Evolutionary conservation across 1,140 invertebrate genomes (phyloP), one percentile per base, ranked within the genome.

Genomic region (Drosophila orena): DNA sequence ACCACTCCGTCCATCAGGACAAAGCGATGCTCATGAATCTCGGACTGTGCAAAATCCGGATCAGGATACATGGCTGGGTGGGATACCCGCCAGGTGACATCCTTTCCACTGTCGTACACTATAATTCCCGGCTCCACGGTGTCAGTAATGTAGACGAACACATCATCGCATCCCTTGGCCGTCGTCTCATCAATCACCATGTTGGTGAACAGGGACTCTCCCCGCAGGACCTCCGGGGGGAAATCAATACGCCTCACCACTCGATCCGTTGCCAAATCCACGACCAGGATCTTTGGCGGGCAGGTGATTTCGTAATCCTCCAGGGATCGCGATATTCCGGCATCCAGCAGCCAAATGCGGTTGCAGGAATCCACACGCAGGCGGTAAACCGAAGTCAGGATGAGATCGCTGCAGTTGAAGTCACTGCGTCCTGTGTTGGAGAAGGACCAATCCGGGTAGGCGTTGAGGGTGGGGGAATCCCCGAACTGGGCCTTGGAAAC

Each of bases 21-120:
- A 85, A 97, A 97, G 2, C 91, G 93, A 58, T 95, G 94, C 2
- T 94, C 94, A 14, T 92, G 92, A 57, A 95, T 94, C 73, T 93
- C 93, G 68, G 96, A 96, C 66, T 94, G 95, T 0, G 95, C 94
- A 47, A 95, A 94, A 90, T 97, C 95, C 0, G 96, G 96, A 93
- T 97, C 94, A 0, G 96, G 96, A 85, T 96, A 96, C 96, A 97
- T 97, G 30, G 95, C 94, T 1, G 96, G 94, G 90, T 97, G 96
- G 3, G 94, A 93, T 0, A 96, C 92, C 49, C 96, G 93, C 96
- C 96, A 97, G 14, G 96, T 96, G 44, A 94, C 94, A 77, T 96
- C 95, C 24, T 93, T 94, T 3, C 93, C 91, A 14, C 94, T 94
- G 79, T 97, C 96, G 66, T 96, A 96, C 0, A 97, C 95, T 5